Evolutionary conservation across 2,113 vertebrate species (phyloP), one percentile per base, ranked within the genome.

Genomic region (Gymnobelideus leadbeateri): DNA sequence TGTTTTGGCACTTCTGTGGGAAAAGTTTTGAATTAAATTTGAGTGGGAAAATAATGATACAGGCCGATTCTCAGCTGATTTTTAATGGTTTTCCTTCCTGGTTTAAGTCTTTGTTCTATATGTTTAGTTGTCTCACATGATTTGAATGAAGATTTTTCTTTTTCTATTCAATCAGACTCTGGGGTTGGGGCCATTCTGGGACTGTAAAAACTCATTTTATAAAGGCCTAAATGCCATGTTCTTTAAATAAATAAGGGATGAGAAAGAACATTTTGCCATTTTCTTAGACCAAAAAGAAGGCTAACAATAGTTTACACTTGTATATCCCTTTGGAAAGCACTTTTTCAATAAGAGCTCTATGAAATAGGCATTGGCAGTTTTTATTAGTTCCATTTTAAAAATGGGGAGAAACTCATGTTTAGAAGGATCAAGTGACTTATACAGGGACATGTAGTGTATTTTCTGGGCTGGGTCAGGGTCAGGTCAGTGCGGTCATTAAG

Each of bases 81-180:
- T 91, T 91, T 61, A 92, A 47, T 52, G 77, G 37, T 1, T 12
- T 93, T 90, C 0, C 50, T 19, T 54, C 1, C 89, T 94, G 46
- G 28, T 90, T 91, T 94, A 43, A 61, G 91, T 89, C 19, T 46
- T 23, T 61, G 28, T 95, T 91, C 91, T 89, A 43, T 10, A 61
- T 91, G 9, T 68, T 93, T 91, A 8, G 3, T 47, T 89, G 19
- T 68, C 28, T 61, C 14, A 91, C 61, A 50, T n/a, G 28, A 2
- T 77, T 19, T 51, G 12, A 95, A n/a, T 37, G 77, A 61, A 95
- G 6, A 7, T 31, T 91, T 54, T 28, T 46, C 84, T 89, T 24
- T 47, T 68, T 53, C 50, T 50, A 91, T 94, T 91, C 92, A 61
- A 89, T 3, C 3, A n/a, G 68, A 5, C 91, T 91, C n/a, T 50